Conservation (phyloP, 2,888 invertebrate genomes). For the Meiosimyza decipiens region DNA sequence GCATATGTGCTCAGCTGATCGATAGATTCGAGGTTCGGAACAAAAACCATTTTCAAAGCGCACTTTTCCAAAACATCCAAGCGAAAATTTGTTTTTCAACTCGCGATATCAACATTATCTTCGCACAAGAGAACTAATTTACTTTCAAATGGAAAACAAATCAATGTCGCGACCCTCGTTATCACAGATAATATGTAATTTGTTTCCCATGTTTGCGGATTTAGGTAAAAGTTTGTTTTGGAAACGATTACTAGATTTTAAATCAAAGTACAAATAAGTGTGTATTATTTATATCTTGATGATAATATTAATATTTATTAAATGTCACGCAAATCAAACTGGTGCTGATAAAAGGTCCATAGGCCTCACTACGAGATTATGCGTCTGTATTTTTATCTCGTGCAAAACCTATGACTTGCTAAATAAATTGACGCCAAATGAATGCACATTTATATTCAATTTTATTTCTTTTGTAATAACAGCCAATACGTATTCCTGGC, state of each 20-base stretch:
- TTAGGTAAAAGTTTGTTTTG: no score
- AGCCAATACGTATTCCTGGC: conserved; percentile 85
- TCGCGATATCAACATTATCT: background rate
- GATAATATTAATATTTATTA: background rate
- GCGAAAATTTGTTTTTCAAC: background rate
- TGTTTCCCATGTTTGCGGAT: background rate
- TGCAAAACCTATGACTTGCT: no score
- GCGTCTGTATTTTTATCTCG: no score
- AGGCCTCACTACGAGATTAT: conserved; percentile 4
- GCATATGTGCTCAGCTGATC: no score
- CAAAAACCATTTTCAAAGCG: no score
- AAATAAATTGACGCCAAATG: background rate
- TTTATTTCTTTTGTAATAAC: conserved; percentile 39
- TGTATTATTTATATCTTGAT: no score
- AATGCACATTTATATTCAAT: conserved; percentile 14
- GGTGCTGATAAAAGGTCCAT: background rate
- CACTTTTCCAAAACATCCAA: no score
- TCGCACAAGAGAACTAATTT: no score
- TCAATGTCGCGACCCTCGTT: background rate
- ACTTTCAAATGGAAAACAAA: background rate
- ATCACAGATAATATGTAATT: background rate
- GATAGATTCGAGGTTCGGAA: no score
- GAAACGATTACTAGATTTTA: no score
- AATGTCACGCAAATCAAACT: background rate
- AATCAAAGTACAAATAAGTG: no score